A percentile compares a stretch with the other conserved stretches of the same genome.
These are phyloP conservation scores for Papilio demoleus DNA, from an alignment of 2,888 invertebrate genomes.

Conservation along the genomic window DNA sequence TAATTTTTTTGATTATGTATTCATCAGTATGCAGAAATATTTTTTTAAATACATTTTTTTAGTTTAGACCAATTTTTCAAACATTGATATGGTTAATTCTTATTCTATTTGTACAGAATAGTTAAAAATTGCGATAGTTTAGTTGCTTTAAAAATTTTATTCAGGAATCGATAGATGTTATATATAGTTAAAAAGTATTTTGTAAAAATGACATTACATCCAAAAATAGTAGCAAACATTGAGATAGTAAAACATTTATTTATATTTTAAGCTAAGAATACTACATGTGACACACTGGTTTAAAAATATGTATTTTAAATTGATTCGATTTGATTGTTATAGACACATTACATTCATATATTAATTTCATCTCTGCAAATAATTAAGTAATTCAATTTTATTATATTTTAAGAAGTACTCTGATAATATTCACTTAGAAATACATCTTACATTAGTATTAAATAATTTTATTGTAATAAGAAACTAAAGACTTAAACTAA, in stretches of 20 bases:
- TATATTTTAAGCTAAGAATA: slow-evolving; percentile 32
- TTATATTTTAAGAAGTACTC: slow-evolving; percentile 17
- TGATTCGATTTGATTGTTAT: slow-evolving; percentile 24
- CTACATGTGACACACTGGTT: slow-evolving; percentile 41
- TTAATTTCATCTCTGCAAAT: slow-evolving; percentile 32
- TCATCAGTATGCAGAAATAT: slow-evolving; percentile 45
- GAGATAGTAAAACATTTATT: slow-evolving; percentile 12
- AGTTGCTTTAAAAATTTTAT: slow-evolving; percentile 2
- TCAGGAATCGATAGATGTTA: slow-evolving; percentile 8
- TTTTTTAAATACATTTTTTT: slow-evolving; percentile 40
- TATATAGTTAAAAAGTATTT: slow-evolving; percentile 12
- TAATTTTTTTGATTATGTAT: slow-evolving; percentile 63
- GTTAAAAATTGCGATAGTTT: slow-evolving; percentile 11
- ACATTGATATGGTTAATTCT: slow-evolving; percentile 25
- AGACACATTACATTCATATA: slow-evolving; percentile 32
- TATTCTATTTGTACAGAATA: slow-evolving; percentile 33
- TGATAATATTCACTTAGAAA: slow-evolving; percentile 33
- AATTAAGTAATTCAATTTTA: slow-evolving; percentile 40
- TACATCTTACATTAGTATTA: slow-evolving; percentile 44
- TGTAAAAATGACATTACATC: slow-evolving; percentile 18
- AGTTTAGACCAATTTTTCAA: slow-evolving; percentile 30
- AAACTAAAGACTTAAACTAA: slow-evolving; percentile 77
- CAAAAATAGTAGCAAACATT: slow-evolving; percentile 7
- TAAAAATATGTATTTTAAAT: slow-evolving; percentile 32
- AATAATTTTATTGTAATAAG: slow-evolving; percentile 58